Percentiles rank a stretch among this genome's conserved stretches.
Conservation (phyloP, 1,140 invertebrate species). For the Globodera ellingtonae region DNA sequence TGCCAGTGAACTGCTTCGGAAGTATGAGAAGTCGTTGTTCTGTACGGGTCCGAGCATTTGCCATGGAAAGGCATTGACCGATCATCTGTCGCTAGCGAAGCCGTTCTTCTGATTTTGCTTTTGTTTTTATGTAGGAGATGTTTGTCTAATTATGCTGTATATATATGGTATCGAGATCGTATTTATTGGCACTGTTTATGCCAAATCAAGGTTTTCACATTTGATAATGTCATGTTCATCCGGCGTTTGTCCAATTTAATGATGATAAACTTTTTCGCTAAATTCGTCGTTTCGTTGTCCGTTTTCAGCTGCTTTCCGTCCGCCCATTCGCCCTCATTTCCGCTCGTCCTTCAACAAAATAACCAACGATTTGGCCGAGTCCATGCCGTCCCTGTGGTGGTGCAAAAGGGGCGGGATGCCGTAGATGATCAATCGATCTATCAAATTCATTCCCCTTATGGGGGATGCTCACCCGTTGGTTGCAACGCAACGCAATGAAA, state of each 20-base stretch:
- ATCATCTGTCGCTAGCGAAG: not conserved
- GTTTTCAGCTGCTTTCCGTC: not conserved
- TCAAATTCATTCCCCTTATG: not conserved
- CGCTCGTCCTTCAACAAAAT: constrained; percentile 29
- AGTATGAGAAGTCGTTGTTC: not conserved
- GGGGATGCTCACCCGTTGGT: constrained; percentile 3
- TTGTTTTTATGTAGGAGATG: not conserved
- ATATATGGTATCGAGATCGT: not conserved
- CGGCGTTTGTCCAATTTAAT: no score
- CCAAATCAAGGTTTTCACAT: no score
- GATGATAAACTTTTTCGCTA: no score
- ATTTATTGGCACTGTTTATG: not conserved
- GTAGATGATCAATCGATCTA: not conserved
- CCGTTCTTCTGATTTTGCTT: not conserved
- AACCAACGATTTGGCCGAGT: constrained; percentile 30
- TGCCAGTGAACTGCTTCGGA: not conserved
- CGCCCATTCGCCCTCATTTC: not conserved
- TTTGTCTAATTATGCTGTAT: not conserved
- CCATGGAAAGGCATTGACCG: not conserved
- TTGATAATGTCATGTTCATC: no score
- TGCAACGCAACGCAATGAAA: constrained; percentile 30
- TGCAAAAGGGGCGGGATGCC: not conserved
- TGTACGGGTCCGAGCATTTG: not conserved
- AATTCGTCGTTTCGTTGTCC: not conserved
- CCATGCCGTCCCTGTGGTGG: constrained; percentile 17